These are phyloP conservation scores for Aquatica leii DNA, from an alignment of 2,888 invertebrate genomes.

Conservation along the genomic window DNA sequence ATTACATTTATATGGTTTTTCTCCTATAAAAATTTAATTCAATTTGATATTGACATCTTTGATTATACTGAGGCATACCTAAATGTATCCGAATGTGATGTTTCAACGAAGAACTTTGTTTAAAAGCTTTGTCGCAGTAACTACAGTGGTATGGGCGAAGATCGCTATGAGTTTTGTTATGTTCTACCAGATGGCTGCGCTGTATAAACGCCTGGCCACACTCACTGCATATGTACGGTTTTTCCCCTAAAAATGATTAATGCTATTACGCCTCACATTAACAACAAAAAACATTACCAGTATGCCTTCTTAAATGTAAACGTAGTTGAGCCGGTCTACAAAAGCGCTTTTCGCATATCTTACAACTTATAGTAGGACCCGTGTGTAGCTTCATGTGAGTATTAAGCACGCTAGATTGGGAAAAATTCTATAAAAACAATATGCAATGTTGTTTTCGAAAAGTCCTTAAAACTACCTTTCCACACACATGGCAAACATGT, in stretches of 20 bases:
- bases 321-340: conserved; percentile 53
- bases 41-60: not conserved
- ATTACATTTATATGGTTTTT: conserved; percentile 53
- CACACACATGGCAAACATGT: conserved; percentile 52
- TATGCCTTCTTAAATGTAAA: conserved; percentile 55
- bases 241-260: conserved; percentile 49
- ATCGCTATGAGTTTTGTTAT: conserved; percentile 52
- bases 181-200: conserved; percentile 55
- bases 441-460: not conserved
- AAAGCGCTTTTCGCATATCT: conserved; percentile 54
- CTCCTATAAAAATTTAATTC: conserved; percentile 41
- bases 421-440: conserved; percentile 45
- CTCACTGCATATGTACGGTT: conserved; percentile 52
- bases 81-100: conserved; percentile 54
- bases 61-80: conserved; percentile 40
- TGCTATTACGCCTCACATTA: not conserved
- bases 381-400: conserved; percentile 56
- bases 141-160: conserved; percentile 53
- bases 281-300: conserved; percentile 45
- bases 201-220: conserved; percentile 55
- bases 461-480: conserved; percentile 44
- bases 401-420: conserved; percentile 52
- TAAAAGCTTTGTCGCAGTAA: conserved; percentile 53
- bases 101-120: conserved; percentile 51
- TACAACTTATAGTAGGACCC: conserved; percentile 52